phyloP scores from a whole-genome alignment of 2,888 invertebrate genomes.

The Osmoderma eremita region DNA sequence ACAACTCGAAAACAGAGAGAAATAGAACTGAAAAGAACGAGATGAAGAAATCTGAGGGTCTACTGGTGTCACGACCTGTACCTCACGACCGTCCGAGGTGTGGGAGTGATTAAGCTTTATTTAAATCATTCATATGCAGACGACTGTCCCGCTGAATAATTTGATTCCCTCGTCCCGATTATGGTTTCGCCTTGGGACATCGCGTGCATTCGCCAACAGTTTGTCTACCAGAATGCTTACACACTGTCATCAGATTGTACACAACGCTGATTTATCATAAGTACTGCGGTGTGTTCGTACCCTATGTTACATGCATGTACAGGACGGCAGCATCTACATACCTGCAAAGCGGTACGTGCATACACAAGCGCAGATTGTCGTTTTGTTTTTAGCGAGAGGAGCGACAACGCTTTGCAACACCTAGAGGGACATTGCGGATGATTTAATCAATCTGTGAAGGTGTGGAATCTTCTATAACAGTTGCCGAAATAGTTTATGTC shows the following conservation, averaged over 20 bases:
- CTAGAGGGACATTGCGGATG: too few species aligned
- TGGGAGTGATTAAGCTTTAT: conserved; percentile 57
- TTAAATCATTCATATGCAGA: conserved; percentile 56
- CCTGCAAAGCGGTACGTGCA: neutral
- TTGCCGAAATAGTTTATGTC: too few species aligned
- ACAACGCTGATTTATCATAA: conserved; percentile 44
- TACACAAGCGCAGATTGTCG: neutral
- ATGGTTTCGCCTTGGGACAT: conserved; percentile 38
- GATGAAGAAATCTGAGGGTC: conserved; percentile 26
- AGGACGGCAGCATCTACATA: neutral
- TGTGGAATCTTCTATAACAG: too few species aligned
- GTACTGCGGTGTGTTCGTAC: conserved; percentile 7
- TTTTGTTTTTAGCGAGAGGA: too few species aligned
- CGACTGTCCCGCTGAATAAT: conserved; percentile 53
- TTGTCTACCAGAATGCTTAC: conserved; percentile 46
- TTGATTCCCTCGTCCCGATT: conserved; percentile 49
- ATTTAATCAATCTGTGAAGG: too few species aligned
- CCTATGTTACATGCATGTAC: neutral
- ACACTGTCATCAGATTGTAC: conserved; percentile 47
- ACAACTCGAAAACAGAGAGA: neutral
- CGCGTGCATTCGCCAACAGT: conserved; percentile 47
- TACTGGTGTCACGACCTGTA: conserved; percentile 50
- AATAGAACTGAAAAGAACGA: neutral
- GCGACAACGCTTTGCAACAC: too few species aligned
- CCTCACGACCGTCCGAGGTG: conserved; percentile 53